A percentile compares a stretch with the other conserved stretches of the same genome.
These are phyloP conservation scores for Drosophila novamexicana DNA, from an alignment of 1,140 invertebrate species.

Conservation along the genomic window DNA sequence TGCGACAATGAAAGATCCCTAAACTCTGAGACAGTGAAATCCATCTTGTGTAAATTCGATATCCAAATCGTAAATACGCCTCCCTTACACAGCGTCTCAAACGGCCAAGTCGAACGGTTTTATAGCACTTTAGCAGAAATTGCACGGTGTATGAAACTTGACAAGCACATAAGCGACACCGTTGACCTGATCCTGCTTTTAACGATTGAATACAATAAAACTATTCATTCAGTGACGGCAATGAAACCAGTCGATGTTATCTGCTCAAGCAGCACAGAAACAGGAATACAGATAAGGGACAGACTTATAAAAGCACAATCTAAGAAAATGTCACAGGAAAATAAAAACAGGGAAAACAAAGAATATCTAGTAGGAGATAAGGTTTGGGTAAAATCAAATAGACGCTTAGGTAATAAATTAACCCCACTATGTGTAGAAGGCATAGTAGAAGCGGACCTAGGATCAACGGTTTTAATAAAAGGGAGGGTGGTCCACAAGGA, in stretches of 20 bases:
- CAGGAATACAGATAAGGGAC: not conserved
- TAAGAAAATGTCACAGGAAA: not conserved
- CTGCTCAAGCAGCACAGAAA: not conserved
- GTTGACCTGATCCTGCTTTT: not conserved
- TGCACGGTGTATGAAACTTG: not conserved
- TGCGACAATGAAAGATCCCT: not conserved
- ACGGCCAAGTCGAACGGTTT: not conserved
- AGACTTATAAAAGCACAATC: not conserved
- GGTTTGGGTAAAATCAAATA: too few species aligned
- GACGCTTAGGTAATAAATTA: too few species aligned
- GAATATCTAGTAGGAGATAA: too few species aligned
- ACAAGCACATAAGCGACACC: not conserved
- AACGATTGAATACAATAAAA: not conserved
- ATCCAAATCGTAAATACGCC: constrained; percentile 16
- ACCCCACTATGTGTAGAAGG: too few species aligned
- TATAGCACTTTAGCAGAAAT: not conserved
- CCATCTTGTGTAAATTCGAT: not conserved
- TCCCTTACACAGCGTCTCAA: constrained; percentile 10
- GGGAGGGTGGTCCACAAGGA: too few species aligned
- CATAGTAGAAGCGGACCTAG: not conserved
- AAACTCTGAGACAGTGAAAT: constrained; percentile 1
- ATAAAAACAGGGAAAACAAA: too few species aligned
- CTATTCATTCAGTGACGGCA: not conserved
- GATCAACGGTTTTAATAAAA: not conserved
- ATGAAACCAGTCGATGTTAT: not conserved